These are phyloP conservation scores for Psittacula derbiana DNA, from an alignment of 2,797 vertebrate species.

Conservation along the genomic window DNA sequence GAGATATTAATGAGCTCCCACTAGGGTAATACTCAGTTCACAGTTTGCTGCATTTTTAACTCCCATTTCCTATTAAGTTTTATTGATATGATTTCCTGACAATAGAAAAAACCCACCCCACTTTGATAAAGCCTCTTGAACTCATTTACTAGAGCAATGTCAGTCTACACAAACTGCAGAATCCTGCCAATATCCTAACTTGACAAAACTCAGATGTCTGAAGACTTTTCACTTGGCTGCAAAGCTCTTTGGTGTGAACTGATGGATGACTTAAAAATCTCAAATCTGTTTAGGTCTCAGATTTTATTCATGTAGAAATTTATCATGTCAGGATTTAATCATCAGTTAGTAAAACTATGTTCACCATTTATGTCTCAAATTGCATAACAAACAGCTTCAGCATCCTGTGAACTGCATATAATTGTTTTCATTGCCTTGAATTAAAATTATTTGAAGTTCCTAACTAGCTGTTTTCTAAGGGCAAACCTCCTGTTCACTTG, in stretches of 20 bases:
- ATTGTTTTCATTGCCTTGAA: not conserved
- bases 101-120: not conserved
- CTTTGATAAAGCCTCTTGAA: not conserved
- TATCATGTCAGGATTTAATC: not conserved
- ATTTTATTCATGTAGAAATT: slow-evolving; percentile 16
- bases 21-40: slow-evolving; percentile 64
- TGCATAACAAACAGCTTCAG: not conserved
- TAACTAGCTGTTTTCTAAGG: not conserved
- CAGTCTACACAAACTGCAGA: not conserved
- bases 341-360: not conserved
- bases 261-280: not conserved
- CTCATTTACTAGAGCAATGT: not conserved
- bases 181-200: not conserved
- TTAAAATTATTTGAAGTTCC: not conserved
- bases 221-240: not conserved
- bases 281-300: not conserved
- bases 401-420: not conserved
- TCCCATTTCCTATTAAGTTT: slow-evolving; percentile 62
- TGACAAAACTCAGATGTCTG: not conserved
- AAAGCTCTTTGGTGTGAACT: not conserved
- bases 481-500: not conserved
- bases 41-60: slow-evolving; percentile 65
- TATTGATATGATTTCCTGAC: slow-evolving; percentile 56
- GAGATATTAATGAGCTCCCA: slow-evolving; percentile 77
- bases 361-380: slow-evolving; percentile 15